A percentile compares a stretch with the other conserved stretches of the same genome.
These are phyloP conservation scores for Novumbra hubbsi DNA, from an alignment of 2,797 vertebrate genomes.

Conservation along the genomic window DNA sequence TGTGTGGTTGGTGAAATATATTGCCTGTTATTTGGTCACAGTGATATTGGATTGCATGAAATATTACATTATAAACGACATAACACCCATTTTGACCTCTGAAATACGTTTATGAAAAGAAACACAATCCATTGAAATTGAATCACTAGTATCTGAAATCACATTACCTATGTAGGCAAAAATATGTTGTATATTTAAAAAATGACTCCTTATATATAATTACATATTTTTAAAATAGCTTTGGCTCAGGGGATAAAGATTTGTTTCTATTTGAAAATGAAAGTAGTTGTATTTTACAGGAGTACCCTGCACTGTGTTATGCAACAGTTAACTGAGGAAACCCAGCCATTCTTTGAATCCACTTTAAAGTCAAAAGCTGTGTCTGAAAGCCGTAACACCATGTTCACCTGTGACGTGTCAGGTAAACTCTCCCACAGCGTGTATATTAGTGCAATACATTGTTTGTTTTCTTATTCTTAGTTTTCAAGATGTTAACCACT, in stretches of 20 bases:
- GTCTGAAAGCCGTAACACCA: conserved; percentile 87
- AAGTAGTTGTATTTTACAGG: conserved; percentile 68
- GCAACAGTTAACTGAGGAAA: conserved; percentile 93
- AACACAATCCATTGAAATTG: neutral
- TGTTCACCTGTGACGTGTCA: conserved; percentile 92
- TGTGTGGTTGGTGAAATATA: neutral
- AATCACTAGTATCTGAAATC: neutral
- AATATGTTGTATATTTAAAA: neutral
- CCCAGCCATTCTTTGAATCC: conserved; percentile 89
- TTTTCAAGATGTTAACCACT: neutral
- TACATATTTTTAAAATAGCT: neutral
- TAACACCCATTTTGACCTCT: neutral
- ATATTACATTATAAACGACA: conserved; percentile 2
- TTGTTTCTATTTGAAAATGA: neutral
- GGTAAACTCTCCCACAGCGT: conserved; percentile 71
- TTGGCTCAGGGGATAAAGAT: neutral
- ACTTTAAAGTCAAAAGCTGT: conserved; percentile 93
- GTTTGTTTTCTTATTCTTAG: neutral
- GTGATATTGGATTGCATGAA: neutral
- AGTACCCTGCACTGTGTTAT: conserved; percentile 97
- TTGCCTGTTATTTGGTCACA: neutral
- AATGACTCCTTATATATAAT: neutral
- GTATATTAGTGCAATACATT: neutral
- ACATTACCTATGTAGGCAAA: neutral
- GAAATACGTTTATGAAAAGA: neutral